A percentile compares a stretch with the other conserved stretches of the same genome.
phyloP scores from a whole-genome alignment of 2,113 vertebrate species.

The Atlantisia rogersi region DNA sequence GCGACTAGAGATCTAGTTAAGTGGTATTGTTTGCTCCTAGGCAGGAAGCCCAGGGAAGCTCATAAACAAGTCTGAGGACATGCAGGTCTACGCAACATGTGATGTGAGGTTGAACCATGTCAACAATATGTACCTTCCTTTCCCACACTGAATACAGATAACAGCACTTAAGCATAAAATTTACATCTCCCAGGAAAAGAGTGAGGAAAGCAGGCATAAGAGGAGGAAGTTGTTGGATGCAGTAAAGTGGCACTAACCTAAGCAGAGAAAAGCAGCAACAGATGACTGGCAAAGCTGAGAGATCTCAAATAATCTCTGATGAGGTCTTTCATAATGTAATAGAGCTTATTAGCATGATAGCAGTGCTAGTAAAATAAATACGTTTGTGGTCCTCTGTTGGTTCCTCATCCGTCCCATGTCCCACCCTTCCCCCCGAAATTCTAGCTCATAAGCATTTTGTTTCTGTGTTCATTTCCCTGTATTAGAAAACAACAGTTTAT shows the following conservation, averaged over 20 bases:
- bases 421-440: background rate
- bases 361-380: background rate
- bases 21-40: slow-evolving; percentile 33
- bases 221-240: background rate
- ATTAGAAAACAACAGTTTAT: background rate
- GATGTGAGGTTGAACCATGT: background rate
- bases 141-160: background rate
- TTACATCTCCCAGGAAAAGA: background rate
- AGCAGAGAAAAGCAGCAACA: background rate
- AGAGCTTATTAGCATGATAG: background rate
- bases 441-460: background rate
- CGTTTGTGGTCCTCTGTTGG: too few relatives aligned
- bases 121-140: background rate
- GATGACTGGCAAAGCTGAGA: background rate
- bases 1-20: background rate
- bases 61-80: background rate
- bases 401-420: too few relatives aligned
- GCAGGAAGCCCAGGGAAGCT: slow-evolving; percentile 34
- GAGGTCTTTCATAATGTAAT: background rate
- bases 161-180: background rate
- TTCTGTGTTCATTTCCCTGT: background rate
- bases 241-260: background rate
- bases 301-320: background rate
- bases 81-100: background rate
- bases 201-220: background rate